A percentile compares a stretch with the other conserved stretches of the same genome.
Evolutionary conservation across 2,113 vertebrate genomes (phyloP).

Genomic region (Toxotes jaculatrix): DNA sequence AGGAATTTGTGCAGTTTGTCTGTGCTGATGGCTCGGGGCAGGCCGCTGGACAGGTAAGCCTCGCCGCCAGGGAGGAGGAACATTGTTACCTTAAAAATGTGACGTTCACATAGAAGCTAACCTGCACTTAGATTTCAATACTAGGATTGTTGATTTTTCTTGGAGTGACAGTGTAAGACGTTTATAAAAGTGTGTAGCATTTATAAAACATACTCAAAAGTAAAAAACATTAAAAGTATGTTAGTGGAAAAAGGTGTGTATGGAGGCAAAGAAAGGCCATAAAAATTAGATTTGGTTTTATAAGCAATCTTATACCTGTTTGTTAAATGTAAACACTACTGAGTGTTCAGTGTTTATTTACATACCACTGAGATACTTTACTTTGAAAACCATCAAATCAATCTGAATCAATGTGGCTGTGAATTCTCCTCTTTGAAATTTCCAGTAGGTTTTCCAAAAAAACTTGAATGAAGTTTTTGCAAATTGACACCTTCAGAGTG

Average conservation of each 20-base stretch:
- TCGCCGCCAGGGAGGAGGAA: background rate
- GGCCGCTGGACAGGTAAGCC: constrained; percentile 91
- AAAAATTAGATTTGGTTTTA: background rate
- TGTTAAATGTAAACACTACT: background rate
- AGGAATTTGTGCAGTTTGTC: constrained; percentile 97
- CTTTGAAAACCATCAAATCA: background rate
- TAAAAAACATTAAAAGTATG: background rate
- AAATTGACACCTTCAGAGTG: background rate
- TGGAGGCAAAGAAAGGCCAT: background rate
- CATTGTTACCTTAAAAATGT: background rate
- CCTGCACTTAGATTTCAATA: background rate
- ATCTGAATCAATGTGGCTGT: background rate
- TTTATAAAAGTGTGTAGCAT: background rate
- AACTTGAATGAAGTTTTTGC: background rate
- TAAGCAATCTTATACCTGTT: background rate
- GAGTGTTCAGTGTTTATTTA: background rate
- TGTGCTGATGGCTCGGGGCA: constrained; percentile 95
- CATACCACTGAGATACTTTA: background rate
- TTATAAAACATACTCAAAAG: background rate
- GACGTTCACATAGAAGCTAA: background rate
- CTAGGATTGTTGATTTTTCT: background rate
- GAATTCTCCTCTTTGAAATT: no score
- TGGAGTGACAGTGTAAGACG: background rate
- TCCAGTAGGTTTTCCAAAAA: no score
- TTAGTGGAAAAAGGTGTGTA: background rate